These are phyloP conservation scores for Lepidothrix coronata DNA, from an alignment of 2,113 vertebrate species.

Conservation along the genomic window DNA sequence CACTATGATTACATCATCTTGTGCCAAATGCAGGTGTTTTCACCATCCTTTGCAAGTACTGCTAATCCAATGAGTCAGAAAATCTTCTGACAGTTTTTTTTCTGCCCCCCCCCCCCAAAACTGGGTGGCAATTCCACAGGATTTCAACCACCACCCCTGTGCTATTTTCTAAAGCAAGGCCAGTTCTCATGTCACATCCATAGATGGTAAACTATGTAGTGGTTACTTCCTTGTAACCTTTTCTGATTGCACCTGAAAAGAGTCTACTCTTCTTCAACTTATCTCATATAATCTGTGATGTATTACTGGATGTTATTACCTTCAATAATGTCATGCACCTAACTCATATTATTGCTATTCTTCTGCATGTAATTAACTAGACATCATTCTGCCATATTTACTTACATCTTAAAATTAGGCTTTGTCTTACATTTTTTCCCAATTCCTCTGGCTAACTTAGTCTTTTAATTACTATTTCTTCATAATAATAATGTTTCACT, in stretches of 20 bases:
- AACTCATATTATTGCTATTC: background rate
- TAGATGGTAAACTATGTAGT: background rate
- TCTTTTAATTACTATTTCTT: constrained; percentile 38
- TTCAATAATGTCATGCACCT: background rate
- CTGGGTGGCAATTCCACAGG: background rate
- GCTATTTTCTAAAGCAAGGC: background rate
- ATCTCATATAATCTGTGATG: constrained; percentile 12
- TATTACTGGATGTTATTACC: constrained; percentile 12
- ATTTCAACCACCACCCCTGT: background rate
- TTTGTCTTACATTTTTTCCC: background rate
- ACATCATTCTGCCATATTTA: constrained; percentile 12
- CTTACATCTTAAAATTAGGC: constrained; percentile 23
- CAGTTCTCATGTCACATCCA: background rate
- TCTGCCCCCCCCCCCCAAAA: background rate
- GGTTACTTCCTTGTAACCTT: background rate
- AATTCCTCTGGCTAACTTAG: background rate
- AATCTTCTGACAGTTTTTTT: background rate
- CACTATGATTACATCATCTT: background rate
- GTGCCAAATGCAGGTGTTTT: background rate
- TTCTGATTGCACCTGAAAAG: background rate
- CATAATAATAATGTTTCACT: constrained; percentile 12
- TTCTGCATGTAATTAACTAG: constrained; percentile 37
- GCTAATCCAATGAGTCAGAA: background rate
- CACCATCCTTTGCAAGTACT: background rate
- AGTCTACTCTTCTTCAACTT: background rate